phyloP scores from a whole-genome alignment of 2,797 vertebrate genomes.

The Intellagama lesueurii region DNA sequence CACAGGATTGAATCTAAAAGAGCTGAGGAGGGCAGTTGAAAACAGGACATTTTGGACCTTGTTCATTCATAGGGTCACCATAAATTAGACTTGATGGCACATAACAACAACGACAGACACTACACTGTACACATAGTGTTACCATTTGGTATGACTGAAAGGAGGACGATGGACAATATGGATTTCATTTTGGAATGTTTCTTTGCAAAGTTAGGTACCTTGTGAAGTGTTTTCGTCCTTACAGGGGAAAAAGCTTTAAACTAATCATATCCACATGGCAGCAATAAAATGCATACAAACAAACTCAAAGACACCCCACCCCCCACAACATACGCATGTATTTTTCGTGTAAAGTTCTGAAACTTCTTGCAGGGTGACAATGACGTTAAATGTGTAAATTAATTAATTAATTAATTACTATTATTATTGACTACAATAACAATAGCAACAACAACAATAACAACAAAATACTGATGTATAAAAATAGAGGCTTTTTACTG shows the following conservation, averaged over 20 bases:
- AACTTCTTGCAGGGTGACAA: background rate
- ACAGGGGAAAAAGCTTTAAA: background rate
- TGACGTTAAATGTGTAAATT: background rate
- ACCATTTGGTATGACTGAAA: background rate
- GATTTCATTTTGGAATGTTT: conserved; percentile 28
- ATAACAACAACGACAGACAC: too few relatives aligned
- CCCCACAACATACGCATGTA: background rate
- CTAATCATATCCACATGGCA: background rate
- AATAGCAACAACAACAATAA: background rate
- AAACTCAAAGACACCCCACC: background rate
- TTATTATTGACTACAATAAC: too few relatives aligned
- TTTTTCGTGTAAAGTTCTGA: too few relatives aligned
- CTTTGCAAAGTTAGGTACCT: background rate
- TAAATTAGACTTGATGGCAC: too few relatives aligned
- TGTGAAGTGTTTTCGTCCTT: background rate
- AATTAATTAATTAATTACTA: too few relatives aligned
- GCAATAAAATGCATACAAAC: too few relatives aligned
- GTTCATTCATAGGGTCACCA: too few relatives aligned
- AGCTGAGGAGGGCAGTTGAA: too few relatives aligned
- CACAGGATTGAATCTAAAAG: too few relatives aligned
- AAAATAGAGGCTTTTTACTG: background rate
- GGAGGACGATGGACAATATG: background rate
- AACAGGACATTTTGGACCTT: too few relatives aligned
- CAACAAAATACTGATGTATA: background rate
- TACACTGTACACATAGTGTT: background rate